Base-by-base conservation (phyloP, 2,113 vertebrate species). In the Glaucomys volans region DNA sequence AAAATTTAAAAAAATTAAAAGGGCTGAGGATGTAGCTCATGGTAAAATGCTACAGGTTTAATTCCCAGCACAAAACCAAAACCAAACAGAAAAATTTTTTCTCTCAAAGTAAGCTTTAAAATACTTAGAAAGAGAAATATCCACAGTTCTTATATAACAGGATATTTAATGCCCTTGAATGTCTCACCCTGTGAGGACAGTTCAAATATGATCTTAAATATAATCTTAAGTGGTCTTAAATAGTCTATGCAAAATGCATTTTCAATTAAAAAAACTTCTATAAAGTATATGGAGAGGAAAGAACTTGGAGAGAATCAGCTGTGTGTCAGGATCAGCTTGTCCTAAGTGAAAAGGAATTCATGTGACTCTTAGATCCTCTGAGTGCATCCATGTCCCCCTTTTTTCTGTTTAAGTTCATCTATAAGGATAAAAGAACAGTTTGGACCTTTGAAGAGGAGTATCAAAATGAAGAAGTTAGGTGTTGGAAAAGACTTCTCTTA, bases 281-380 rank as follows among this genome's bases (percentile, higher is more conserved):
- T 37, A 42, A 93, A 67, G 59, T 30, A 81, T 9, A 4, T 16
- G 20, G 13, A 35, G 18, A 75, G 44, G 57, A 28, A 3, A 69
- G 59, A 94, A 71, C 44, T 76, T 62, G 28, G 69, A 47, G 64
- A 95, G 37, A 66, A 57, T 32, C 20, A 35, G 1, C 8, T 85
- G 9, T 10, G 28, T 40, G 24, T 50, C 24, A 54, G 17, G 35
- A 28, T 79, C 72, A 89, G 84, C n/a, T 20, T 52, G 13, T 52
- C 47, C 30, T 76, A 44, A 86, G 30, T 86, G n/a, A 42, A 85
- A 88, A 94, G 47, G 35, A 79, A 94, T 90, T 88, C 37, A 69
- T 59, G n/a, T 92, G 50, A 67, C 35, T 47, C 42, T 54, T 57
- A 17, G 44, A 81, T 35, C 20, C 11, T 89, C 62, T 44, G 32